Base-by-base conservation (phyloP, 2,797 vertebrate species). In the Limnodromus scolopaceus region DNA sequence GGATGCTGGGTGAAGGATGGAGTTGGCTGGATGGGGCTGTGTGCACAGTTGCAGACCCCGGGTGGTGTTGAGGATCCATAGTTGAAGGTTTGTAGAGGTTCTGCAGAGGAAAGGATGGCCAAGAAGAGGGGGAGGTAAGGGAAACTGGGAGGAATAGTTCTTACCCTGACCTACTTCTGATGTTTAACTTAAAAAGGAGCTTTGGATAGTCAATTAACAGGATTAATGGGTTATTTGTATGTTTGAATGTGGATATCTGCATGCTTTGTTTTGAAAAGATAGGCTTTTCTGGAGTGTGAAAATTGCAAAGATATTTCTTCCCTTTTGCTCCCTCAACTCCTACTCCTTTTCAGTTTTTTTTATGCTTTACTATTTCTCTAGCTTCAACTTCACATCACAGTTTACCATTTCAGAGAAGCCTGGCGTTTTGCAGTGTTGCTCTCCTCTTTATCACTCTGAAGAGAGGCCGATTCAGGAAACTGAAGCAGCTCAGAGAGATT, bases 1-100 rank as follows among this genome's bases (percentile, higher is more conserved):
- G 32, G 15, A 11, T 27, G 1, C 7, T 24, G 46, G 64, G n/a
- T 5, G 14, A 23, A 13, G 54, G 75, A 2, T 17, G 0, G 5
- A 1, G 36, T 51, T 13, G 13, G 41, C 51, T 28, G 68, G 66
- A 8, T 1, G 34, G 69, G 30, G 7, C 18, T 4, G 13, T 3
- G 70, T 4, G 55, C 1, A 48, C 48, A 4, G n/a, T 4, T 16
- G 25, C 20, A 2, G 53, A 12, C 6, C 27, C 39, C 18, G 43
- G 3, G 17, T 14, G 51, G 51, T 32, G 51, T 30, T 54, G 51
- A 25, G 13, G 34, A 30, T 32, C 4, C 1, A 0, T 20, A 3
- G 10, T 39, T 12, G 20, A 25, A 34, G 46, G 69, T 12, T 68
- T 54, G 46, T 22, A 23, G 66, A 48, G 39, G 27, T 45, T 57